phyloP scores from a whole-genome alignment of 2,797 vertebrate species.

The Oreochromis mossambicus region DNA sequence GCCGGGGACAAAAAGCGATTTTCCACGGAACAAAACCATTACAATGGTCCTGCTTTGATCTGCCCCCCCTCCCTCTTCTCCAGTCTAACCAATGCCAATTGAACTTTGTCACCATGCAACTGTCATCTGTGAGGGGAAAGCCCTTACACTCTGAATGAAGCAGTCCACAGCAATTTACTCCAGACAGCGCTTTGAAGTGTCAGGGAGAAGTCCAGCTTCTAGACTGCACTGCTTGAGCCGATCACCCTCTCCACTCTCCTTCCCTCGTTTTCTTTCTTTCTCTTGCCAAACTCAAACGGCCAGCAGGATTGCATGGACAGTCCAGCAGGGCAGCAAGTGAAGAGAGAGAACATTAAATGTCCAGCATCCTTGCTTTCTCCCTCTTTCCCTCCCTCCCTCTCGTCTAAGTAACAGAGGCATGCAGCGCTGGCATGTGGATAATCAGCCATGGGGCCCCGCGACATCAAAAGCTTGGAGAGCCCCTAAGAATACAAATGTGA shows the following conservation, averaged over 20 bases:
- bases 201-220: conserved; percentile 84
- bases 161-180: conserved; percentile 93
- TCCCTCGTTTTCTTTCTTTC: conserved; percentile 30
- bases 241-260: conserved; percentile 28
- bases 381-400: conserved; percentile 42
- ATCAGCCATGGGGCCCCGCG: conserved; percentile 80
- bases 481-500: conserved; percentile 86
- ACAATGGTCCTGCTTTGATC: conserved; percentile 96
- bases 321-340: conserved; percentile 35
- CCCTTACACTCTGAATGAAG: conserved; percentile 89
- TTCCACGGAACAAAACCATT: conserved; percentile 96
- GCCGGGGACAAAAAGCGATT: conserved; percentile 92
- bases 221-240: conserved; percentile 61
- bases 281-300: conserved; percentile 53
- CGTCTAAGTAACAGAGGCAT: conserved; percentile 78
- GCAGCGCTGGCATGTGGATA: conserved; percentile 85
- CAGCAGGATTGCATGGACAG: conserved; percentile 46
- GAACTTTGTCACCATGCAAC: conserved; percentile 94
- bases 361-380: conserved; percentile 47
- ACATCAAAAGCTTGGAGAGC: conserved; percentile 87
- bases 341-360: conserved; percentile 44
- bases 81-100: conserved; percentile 91
- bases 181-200: conserved; percentile 91
- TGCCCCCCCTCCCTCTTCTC: conserved; percentile 68
- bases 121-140: conserved; percentile 88